Conservation (phyloP, 64 coral and sea anemone species). For the Stichodactyla mertensii region DNA sequence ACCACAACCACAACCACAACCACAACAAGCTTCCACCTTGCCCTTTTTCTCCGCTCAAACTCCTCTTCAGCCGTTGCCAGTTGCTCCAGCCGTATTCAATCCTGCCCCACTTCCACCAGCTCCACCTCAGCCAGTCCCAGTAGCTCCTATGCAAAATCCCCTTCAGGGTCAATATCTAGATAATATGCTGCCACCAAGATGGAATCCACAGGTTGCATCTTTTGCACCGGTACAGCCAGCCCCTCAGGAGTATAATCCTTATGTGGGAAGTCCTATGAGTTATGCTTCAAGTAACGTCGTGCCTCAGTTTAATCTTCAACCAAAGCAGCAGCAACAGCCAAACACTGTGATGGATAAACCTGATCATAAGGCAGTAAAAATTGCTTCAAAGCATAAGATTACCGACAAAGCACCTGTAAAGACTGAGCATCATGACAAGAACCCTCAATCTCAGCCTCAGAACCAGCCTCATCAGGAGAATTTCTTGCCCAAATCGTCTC, state of each 20-base stretch:
- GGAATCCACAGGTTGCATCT: neutral
- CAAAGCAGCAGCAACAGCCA: neutral
- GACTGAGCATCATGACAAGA: neutral
- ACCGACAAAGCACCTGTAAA: neutral
- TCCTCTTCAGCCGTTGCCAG: neutral
- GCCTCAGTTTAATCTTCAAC: neutral
- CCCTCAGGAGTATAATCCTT: neutral
- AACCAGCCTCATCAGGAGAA: neutral
- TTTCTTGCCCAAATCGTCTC: neutral
- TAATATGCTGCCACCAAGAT: neutral
- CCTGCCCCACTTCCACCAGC: neutral
- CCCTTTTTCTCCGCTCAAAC: neutral
- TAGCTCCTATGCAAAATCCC: constrained; percentile 1
- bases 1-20: neutral
- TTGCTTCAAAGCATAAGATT: constrained; percentile 3
- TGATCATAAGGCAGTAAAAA: neutral
- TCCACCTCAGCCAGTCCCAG: neutral
- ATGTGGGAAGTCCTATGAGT: constrained; percentile 3
- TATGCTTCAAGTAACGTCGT: neutral
- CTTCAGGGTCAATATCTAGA: neutral
- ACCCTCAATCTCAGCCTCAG: neutral
- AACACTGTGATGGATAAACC: neutral
- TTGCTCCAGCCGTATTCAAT: neutral
- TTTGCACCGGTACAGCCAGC: neutral
- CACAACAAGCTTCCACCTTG: neutral